These are phyloP conservation scores for Hyposoter didymator DNA, from an alignment of 2,888 invertebrate species.

Conservation along the genomic window DNA sequence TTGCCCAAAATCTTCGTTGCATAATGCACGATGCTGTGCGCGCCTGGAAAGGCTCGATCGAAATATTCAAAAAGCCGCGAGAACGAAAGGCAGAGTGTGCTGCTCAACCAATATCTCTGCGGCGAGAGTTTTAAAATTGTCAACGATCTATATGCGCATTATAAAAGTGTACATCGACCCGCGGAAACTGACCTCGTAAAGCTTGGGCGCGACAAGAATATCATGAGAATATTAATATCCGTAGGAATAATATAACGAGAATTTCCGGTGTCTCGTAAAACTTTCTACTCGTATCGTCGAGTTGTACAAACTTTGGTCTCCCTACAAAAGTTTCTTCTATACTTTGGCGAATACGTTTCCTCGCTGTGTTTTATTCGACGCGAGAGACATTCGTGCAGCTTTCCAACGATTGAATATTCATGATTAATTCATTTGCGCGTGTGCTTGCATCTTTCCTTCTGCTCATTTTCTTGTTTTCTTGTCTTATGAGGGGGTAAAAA, in stretches of 20 bases:
- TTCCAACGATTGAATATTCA: conserved; percentile 63
- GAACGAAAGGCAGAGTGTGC: not conserved
- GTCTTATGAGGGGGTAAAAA: conserved; percentile 42
- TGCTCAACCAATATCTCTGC: not conserved
- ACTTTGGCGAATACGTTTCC: conserved; percentile 38
- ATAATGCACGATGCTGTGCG: not conserved
- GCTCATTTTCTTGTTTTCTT: conserved; percentile 10
- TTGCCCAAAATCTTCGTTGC: not conserved
- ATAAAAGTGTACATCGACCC: conserved; percentile 22
- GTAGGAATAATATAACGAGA: conserved; percentile 51
- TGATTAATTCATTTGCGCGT: conserved; percentile 45
- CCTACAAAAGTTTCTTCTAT: conserved; percentile 8
- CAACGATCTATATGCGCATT: conserved; percentile 15
- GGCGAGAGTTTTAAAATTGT: conserved; percentile 12
- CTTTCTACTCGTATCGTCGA: conserved; percentile 56
- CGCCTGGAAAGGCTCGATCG: not conserved
- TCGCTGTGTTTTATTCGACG: conserved; percentile 20
- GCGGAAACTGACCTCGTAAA: conserved; percentile 56
- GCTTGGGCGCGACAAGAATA: conserved; percentile 45
- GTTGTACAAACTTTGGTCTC: conserved; percentile 7
- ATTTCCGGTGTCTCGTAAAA: conserved; percentile 62
- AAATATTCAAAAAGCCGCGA: not conserved
- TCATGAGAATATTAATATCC: conserved; percentile 44
- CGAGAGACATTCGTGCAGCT: conserved; percentile 26
- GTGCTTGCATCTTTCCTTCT: not conserved